Base-by-base conservation (phyloP, 2,888 invertebrate genomes). In the Melinopterus prodromus region DNA sequence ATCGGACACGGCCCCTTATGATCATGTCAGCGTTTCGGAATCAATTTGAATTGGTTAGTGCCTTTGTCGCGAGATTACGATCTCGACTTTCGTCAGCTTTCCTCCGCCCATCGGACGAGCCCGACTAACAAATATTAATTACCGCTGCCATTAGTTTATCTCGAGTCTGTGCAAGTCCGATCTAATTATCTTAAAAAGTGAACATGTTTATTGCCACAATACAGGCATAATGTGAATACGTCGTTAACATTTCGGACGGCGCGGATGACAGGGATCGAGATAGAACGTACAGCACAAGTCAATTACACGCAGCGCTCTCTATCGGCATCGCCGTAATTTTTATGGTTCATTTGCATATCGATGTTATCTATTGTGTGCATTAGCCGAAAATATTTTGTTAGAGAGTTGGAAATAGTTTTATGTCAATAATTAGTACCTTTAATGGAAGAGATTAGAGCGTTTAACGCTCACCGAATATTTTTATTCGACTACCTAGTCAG, bases 381-480 rank as follows among this genome's bases (percentile, higher is more conserved):
- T 74, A 74, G 74, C 74, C 74, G 74, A 74, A 74, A 74, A 74
- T 74, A 74, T 36, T 74, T 74, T 74, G 74, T 74, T 74, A 74
- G 35, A 26, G 37, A 36, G 36, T 7, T 37, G 12, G 74, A 35
- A 74, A 74, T 74, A 74, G 74, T 74, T 74, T 74, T 74, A 9
- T n/a, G 74, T 35, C 74, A 37, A 36, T 74, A 36, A 74, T 37
- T 74, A 15, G 74, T 74, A 37, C 37, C 36, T 37, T 74, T 74
- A 74, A 74, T 74, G 74, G 74, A 74, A n/a, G 36, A n/a, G 74
- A 74, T 74, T 74, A 74, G 37, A 36, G 9, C 53, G 53, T 53
- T 53, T 53, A 53, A 53, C 53, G 53, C 53, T 53, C 53, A 53
- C 53, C 53, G 53, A 53, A 53, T 53, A 53, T 53, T 53, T 53